Evolutionary conservation across 2,797 vertebrate species (phyloP), one percentile per base, ranked within the genome.

Genomic region (Acipenser oxyrinchus): DNA sequence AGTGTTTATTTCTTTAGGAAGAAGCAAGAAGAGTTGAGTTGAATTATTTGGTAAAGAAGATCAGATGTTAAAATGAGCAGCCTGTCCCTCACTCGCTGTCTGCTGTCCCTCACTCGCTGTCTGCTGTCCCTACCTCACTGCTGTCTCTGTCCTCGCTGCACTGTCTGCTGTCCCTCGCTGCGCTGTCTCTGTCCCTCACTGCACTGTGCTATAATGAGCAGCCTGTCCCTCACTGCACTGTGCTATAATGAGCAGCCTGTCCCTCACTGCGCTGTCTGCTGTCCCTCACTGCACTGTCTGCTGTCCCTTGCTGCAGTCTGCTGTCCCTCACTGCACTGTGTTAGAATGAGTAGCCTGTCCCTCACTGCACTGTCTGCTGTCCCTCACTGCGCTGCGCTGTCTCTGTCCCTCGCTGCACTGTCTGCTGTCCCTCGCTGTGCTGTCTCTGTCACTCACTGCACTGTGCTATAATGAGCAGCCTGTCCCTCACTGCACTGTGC

Each of bases 231-330:
- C 48, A 63, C 12, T 70, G 58, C 52, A 65, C 67, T 64, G 66
- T 62, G 49, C 48, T 8, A 49, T 13, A 15, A 0, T 66, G 15
- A 63, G 68, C 49, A 7, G 48, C 15, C 57, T 48, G 61, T 71
- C 66, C 65, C 64, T 11, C 48, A 61, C 12, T 70, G 58, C 52
- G 67, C 67, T 64, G 66, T 62, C n/a, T 66, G 49, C 48, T 8
- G 75, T 72, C 71, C 73, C 76, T 79, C 70, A 59, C 49, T 7
- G 8, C 64, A 55, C 49, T 60, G 68, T 68, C 72, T 75, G 15
- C 81, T 86, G 85, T 87, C 53, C 63, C 48, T 55, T 23, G 60
- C 49, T 58, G 63, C 23, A 13, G 66, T 77, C 69, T 65, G n/a
- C 49, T 68, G 52, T 64, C 48, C 67, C 58, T 73, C 62, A 74